These are phyloP conservation scores for Hemiscyllium ocellatum DNA, from an alignment of 2,113 vertebrate species.

Conservation along the genomic window DNA sequence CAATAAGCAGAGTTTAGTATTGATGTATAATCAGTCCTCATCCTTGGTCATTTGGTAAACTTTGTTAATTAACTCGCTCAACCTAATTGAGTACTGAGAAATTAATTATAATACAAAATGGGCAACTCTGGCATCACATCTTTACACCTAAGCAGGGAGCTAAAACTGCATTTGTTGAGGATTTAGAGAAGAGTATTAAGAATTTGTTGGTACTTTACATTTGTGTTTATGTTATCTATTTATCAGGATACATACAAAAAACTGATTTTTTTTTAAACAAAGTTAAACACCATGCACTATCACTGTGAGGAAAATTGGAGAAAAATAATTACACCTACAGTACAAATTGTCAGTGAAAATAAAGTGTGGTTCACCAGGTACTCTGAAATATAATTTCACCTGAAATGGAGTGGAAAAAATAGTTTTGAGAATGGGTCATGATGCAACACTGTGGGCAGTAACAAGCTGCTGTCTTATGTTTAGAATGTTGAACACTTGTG, in stretches of 20 bases:
- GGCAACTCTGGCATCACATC: background rate
- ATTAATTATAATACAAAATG: background rate
- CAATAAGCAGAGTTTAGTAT: slow-evolving; percentile 1
- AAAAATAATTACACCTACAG: background rate
- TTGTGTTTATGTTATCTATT: background rate
- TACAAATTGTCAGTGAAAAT: background rate
- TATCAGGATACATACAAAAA: background rate
- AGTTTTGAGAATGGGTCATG: background rate
- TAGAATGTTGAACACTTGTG: background rate
- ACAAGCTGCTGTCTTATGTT: background rate
- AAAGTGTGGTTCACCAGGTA: background rate
- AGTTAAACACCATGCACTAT: background rate
- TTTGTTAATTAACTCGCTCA: background rate
- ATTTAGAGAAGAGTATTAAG: background rate
- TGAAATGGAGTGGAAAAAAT: background rate
- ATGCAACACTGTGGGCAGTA: background rate
- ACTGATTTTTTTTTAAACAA: background rate
- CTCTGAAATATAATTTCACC: background rate
- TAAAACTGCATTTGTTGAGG: background rate
- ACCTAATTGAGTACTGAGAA: background rate
- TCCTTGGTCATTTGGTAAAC: background rate
- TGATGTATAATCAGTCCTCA: background rate
- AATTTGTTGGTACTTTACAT: background rate
- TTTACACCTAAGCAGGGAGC: background rate
- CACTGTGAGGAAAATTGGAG: background rate